Conservation (phyloP, 53 echinoderm and acorn worm genomes). For the Echinometra lucunter region DNA sequence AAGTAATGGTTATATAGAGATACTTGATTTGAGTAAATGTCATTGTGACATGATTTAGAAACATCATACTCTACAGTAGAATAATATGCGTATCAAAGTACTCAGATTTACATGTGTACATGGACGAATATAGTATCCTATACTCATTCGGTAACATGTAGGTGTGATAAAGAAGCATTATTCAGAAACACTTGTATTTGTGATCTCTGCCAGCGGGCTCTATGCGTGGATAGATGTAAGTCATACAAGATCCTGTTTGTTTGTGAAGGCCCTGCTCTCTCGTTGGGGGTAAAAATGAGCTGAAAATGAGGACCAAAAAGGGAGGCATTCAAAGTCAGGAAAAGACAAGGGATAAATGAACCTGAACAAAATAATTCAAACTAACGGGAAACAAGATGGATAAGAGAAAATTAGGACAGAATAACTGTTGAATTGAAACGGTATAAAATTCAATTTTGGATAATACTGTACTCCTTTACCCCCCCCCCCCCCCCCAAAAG, state of each 20-base stretch:
- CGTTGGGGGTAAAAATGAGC: not conserved
- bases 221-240: not conserved
- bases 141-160: not conserved
- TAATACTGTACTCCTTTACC: too few species aligned
- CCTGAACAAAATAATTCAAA: not conserved
- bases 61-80: not conserved
- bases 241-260: not conserved
- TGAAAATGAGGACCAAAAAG: too few species aligned
- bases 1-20: too few species aligned
- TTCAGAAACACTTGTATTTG: conserved; percentile 11
- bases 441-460: too few species aligned
- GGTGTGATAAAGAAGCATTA: not conserved
- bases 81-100: not conserved
- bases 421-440: too few species aligned
- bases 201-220: not conserved
- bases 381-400: not conserved
- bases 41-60: not conserved
- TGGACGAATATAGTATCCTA: not conserved
- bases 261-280: not conserved
- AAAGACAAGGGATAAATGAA: not conserved
- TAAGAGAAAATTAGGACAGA: too few species aligned
- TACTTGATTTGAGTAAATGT: not conserved
- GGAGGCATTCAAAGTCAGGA: not conserved
- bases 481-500: too few species aligned
- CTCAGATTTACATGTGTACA: not conserved